Evolutionary conservation across 2,888 invertebrate species (phyloP), one percentile per base, ranked within the genome.

Genomic region (Crocallis elinguaria): DNA sequence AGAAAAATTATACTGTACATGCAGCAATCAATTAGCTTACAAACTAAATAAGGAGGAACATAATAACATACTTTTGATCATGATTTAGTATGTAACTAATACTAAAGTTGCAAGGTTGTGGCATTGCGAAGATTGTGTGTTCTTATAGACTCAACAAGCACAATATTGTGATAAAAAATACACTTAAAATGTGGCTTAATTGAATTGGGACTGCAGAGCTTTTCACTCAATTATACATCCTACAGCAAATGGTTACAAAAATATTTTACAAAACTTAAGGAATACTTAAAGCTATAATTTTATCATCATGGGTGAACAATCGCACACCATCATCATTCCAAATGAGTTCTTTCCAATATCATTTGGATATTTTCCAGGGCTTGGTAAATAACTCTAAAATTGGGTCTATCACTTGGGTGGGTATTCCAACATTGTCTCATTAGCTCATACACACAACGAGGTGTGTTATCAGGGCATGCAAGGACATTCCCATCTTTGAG

Each of bases 341-440:
- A 71, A 67, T 85, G 80, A 77, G 82, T 86, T 80, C 89, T 84
- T 82, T 92, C 92, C 56, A 92, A 73, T 73, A 89, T 88, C 63
- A 88, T 58, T 77, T 92, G 92, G 69, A 96, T 95, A 70, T 93
- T 94, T 75, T 96, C 95, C 65, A 97, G 91, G 50, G 95, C 95
- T 73, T 96, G 95, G 78, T 95, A 94, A 71, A 97, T 96, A 52
- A 94, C 93, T 70, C 95, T 93, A 84, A 99, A 99, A 71, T 95
- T 94, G 7, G 98, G 98, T 57, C 98, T 93, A 70, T 96, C 95
- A 57, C 93, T 92, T 0, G 98, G 96, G 77, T 97, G 96, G 68
- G 95, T 94, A 74, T 95, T 96, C 98, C 98, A 99, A 85, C 98
- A 98, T 67, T 95, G 94, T 76, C 95, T 95, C 98, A 99, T 98